These are phyloP conservation scores for Passerina amoena DNA, from an alignment of 2,113 vertebrate genomes.

Conservation along the genomic window DNA sequence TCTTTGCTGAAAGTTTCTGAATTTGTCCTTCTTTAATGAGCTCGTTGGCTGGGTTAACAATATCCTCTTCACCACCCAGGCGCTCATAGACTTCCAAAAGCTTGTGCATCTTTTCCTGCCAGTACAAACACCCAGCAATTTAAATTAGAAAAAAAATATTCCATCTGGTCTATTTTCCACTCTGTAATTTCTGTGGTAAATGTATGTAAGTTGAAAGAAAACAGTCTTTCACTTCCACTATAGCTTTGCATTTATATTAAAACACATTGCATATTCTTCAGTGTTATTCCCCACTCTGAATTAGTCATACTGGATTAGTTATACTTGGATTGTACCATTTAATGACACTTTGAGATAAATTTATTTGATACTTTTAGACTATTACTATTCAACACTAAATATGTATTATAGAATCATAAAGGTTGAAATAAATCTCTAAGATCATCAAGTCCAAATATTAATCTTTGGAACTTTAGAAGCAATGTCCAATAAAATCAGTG, in stretches of 20 bases:
- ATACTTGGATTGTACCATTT: background rate
- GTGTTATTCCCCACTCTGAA: background rate
- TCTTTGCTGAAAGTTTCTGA: slow-evolving; percentile 97
- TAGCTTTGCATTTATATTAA: background rate
- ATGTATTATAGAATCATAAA: background rate
- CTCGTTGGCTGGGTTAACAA: slow-evolving; percentile 96
- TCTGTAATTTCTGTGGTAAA: background rate
- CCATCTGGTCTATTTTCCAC: background rate
- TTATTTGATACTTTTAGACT: background rate
- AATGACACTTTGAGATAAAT: background rate
- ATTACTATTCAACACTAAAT: background rate
- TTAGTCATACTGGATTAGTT: background rate
- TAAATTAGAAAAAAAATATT: background rate
- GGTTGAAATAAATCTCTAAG: background rate
- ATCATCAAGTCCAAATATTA: background rate
- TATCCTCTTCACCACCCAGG: slow-evolving; percentile 94
- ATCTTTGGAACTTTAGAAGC: background rate
- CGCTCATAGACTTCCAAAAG: slow-evolving; percentile 94
- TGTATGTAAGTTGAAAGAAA: background rate
- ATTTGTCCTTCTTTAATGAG: slow-evolving; percentile 97
- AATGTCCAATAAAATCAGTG: background rate
- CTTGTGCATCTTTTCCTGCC: slow-evolving; percentile 96
- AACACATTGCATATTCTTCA: background rate
- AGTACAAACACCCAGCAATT: background rate
- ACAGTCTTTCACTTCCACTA: background rate